phyloP scores from a whole-genome alignment of 2,113 vertebrate species.

The Merops nubicus region DNA sequence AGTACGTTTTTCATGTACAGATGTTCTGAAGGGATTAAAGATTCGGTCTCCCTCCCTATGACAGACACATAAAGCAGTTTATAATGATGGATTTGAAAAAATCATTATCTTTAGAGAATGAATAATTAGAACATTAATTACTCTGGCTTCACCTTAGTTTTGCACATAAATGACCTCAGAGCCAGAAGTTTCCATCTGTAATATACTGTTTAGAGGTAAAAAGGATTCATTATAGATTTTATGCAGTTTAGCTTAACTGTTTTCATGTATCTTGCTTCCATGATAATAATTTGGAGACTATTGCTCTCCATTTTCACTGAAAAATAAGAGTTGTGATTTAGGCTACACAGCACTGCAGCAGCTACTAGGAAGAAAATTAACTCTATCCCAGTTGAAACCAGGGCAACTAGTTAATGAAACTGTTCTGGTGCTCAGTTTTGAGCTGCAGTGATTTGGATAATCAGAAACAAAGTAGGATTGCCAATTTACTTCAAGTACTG shows the following conservation, averaged over 20 bases:
- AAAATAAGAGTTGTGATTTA: neutral
- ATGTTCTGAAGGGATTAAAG: conserved; percentile 57
- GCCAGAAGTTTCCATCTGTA: neutral
- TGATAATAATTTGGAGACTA: neutral
- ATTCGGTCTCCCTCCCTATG: neutral
- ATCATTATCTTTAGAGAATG: conserved; percentile 31
- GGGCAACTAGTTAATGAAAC: neutral
- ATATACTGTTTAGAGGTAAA: neutral
- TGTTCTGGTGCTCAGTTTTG: neutral
- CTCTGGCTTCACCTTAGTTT: conserved; percentile 37
- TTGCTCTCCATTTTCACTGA: neutral
- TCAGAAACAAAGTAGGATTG: neutral
- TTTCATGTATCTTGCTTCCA: neutral
- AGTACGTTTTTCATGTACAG: conserved; percentile 41
- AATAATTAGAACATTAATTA: conserved; percentile 49
- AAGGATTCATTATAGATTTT: neutral
- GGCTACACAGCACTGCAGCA: neutral
- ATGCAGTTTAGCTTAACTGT: neutral
- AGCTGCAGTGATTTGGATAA: neutral
- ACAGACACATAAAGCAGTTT: conserved; percentile 41
- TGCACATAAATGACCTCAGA: neutral
- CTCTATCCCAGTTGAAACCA: neutral
- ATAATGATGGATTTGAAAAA: conserved; percentile 21
- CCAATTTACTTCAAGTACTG: neutral
- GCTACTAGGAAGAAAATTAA: neutral